These are phyloP conservation scores for Motacilla alba DNA, from an alignment of 2,113 vertebrate species.

Conservation along the genomic window DNA sequence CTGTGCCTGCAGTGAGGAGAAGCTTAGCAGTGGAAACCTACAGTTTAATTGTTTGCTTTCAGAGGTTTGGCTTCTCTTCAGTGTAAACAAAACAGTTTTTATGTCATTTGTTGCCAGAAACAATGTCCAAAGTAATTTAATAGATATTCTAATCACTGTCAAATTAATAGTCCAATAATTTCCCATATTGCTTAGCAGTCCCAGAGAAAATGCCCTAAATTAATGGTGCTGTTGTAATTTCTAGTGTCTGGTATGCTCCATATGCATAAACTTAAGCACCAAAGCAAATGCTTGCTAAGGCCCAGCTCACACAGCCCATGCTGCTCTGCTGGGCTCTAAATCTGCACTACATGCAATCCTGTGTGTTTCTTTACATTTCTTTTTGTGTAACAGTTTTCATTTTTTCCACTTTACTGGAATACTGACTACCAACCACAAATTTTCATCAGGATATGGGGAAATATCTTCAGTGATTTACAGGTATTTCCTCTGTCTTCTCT, in stretches of 20 bases:
- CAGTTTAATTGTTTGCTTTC: constrained; percentile 28
- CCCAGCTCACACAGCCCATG: background rate
- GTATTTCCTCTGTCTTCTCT: background rate
- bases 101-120: constrained; percentile 12
- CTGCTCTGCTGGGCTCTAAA: background rate
- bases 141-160: background rate
- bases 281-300: background rate
- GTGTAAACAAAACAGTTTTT: constrained; percentile 13
- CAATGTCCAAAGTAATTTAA: background rate
- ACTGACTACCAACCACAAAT: background rate
- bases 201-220: background rate
- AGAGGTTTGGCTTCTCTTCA: constrained; percentile 6
- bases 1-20: background rate
- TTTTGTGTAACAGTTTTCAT: background rate
- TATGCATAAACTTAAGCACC: background rate
- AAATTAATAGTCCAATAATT: constrained; percentile 1
- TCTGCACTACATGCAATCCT: background rate
- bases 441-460: background rate
- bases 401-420: background rate
- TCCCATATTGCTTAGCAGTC: background rate
- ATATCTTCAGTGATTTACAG: background rate
- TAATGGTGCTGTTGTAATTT: background rate
- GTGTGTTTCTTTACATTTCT: background rate
- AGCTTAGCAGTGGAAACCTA: background rate
- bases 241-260: background rate